Evolutionary conservation across 2,113 vertebrate genomes (phyloP).

Genomic region (Condylura cristata): DNA sequence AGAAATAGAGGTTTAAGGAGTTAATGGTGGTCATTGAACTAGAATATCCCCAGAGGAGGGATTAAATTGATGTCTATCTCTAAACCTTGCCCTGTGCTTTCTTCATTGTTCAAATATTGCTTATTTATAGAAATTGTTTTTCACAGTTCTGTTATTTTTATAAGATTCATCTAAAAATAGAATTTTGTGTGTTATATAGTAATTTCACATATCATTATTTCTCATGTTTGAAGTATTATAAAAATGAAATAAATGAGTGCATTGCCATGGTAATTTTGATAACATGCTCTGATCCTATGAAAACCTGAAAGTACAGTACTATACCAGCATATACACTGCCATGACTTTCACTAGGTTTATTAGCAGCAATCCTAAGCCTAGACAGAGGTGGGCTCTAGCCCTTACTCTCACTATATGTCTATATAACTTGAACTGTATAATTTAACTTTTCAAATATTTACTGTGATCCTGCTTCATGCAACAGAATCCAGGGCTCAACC

Average conservation of each 20-base stretch:
- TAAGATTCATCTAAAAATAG: background rate
- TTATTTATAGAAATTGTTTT: slow-evolving; percentile 25
- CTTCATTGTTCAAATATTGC: background rate
- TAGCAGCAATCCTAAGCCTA: background rate
- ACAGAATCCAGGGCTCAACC: background rate
- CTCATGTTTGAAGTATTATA: background rate
- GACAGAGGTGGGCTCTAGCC: background rate
- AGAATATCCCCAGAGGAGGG: background rate
- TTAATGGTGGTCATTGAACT: background rate
- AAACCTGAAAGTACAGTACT: background rate
- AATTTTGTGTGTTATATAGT: background rate
- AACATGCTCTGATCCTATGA: background rate
- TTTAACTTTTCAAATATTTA: background rate
- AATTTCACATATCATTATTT: slow-evolving; percentile 46
- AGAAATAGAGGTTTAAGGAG: background rate
- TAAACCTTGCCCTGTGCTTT: background rate
- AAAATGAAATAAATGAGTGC: background rate
- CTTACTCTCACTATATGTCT: background rate
- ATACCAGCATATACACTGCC: background rate
- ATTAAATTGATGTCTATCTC: background rate
- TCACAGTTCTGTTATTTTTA: background rate
- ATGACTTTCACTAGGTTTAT: background rate
- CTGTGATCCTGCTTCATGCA: background rate
- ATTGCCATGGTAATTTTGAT: background rate
- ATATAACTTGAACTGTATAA: background rate